Evolutionary conservation across 2,113 vertebrate species (phyloP).

Genomic region (Nyctereutes procyonoides): DNA sequence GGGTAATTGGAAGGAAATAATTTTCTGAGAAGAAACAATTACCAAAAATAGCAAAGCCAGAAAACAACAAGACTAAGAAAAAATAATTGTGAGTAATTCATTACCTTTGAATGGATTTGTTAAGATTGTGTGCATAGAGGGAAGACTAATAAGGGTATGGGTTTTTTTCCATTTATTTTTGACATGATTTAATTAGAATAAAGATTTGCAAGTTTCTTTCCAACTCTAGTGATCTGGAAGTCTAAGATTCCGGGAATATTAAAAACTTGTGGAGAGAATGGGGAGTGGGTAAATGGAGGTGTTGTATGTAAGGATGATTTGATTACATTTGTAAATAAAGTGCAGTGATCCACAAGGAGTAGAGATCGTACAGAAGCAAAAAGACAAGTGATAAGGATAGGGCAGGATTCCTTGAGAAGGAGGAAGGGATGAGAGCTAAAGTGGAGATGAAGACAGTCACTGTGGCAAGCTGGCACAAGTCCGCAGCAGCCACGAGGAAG

Average conservation of each 20-base stretch:
- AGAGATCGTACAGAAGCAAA: background rate
- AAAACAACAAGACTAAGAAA: conserved; percentile 4
- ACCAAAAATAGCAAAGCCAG: background rate
- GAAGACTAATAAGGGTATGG: background rate
- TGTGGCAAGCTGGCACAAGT: background rate
- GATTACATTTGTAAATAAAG: background rate
- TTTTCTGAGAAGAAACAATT: background rate
- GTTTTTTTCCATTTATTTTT: background rate
- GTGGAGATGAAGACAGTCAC: background rate
- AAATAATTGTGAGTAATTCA: background rate
- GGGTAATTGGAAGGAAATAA: background rate
- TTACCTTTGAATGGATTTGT: background rate
- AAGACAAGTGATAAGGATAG: background rate
- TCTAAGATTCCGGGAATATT: background rate
- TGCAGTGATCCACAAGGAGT: background rate
- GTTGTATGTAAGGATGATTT: background rate
- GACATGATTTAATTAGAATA: background rate
- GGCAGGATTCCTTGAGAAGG: background rate
- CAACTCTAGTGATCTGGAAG: background rate
- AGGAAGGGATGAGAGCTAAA: background rate
- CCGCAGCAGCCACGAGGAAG: background rate
- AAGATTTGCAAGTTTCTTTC: background rate
- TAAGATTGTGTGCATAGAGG: background rate
- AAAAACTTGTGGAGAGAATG: background rate
- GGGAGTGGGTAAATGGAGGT: background rate